Base-by-base conservation (phyloP, 2,888 invertebrate genomes). In the Cryptocephalus primarius region DNA sequence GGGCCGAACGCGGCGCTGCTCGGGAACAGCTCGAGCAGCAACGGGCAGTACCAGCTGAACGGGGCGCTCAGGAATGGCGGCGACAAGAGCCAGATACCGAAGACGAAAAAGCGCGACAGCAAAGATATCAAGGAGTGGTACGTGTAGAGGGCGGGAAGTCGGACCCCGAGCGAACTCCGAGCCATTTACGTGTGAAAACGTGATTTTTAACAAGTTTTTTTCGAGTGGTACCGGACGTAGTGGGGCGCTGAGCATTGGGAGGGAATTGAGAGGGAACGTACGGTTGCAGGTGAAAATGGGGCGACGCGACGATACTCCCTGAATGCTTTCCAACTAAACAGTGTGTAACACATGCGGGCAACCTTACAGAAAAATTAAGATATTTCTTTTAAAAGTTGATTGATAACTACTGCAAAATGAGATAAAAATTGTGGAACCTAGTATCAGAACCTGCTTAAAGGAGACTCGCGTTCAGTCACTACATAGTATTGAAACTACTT, bases 51-150 rank as follows among this genome's bases (percentile, higher is more conserved):
- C 32, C 73, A 72, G 44, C 67, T 71, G 41, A 72, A 73, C 45
- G 70, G 74, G 13, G 74, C 75, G n/a, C 71, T 72, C 1, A 68
- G 78, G 44, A 75, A 75, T 56, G 72, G 68, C 33, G 72, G 68
- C 32, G 69, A 77, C 44, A 76, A 75, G 41, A 54, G 56, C 22
- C 49, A 47, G 41, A 51, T 70, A 42, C 55, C 59, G 57, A 69
- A 67, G 52, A 51, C 60, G 52, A 79, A 85, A 71, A 88, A 88
- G 65, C 78, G 82, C 53, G 81, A 83, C 67, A 80, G 85, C 52
- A 89, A 90, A 77, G 90, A 91, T 68, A 88, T 93, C 67, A 93
- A 93, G 75, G 93, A 93, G 78, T 93, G 93, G 93, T 93, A 93
- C 72, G 93, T 93, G 72, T 92, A 85, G 79, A 60, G 49, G 48